Evolutionary conservation across 1,140 invertebrate species (phyloP).

Genomic region (Danaus plexippus): DNA sequence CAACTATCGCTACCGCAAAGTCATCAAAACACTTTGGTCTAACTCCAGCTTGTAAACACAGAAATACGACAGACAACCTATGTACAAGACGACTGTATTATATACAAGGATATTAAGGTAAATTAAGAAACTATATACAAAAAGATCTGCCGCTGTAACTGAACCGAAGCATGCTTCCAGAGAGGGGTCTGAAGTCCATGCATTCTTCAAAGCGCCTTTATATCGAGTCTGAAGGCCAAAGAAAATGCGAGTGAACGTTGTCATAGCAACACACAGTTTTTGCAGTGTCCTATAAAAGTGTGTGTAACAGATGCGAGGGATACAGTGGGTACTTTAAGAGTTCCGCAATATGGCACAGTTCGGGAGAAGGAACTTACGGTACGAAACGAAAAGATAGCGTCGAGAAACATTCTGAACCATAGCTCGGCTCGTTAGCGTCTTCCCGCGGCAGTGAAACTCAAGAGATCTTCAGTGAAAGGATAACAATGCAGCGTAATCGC

Average conservation of each 20-base stretch:
- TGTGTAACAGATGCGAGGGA: slow-evolving; percentile 40
- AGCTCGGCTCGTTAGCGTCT: slow-evolving; percentile 45
- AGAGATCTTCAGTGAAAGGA: slow-evolving; percentile 71
- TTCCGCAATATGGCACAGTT: slow-evolving; percentile 35
- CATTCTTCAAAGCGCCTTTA: slow-evolving; percentile 62
- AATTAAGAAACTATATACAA: slow-evolving; percentile 62
- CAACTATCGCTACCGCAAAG: slow-evolving; percentile 49
- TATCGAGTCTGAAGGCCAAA: slow-evolving; percentile 44
- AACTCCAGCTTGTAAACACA: slow-evolving; percentile 68
- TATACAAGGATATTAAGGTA: slow-evolving; percentile 35
- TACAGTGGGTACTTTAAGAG: slow-evolving; percentile 10
- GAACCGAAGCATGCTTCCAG: slow-evolving; percentile 41
- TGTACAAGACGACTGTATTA: slow-evolving; percentile 44
- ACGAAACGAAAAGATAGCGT: background rate
- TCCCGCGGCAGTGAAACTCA: slow-evolving; percentile 62
- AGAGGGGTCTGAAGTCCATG: slow-evolving; percentile 30
- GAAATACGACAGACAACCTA: slow-evolving; percentile 27
- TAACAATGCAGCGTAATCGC: slow-evolving; percentile 62
- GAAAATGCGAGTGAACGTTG: slow-evolving; percentile 51
- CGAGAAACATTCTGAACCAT: slow-evolving; percentile 32
- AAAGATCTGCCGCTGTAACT: slow-evolving; percentile 61
- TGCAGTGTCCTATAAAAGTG: slow-evolving; percentile 66
- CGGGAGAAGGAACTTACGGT: background rate
- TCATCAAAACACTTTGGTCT: slow-evolving; percentile 71
- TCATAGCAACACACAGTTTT: slow-evolving; percentile 59